Evolutionary conservation across 2,888 invertebrate genomes (phyloP).

Genomic region (Eristalis tenax): DNA sequence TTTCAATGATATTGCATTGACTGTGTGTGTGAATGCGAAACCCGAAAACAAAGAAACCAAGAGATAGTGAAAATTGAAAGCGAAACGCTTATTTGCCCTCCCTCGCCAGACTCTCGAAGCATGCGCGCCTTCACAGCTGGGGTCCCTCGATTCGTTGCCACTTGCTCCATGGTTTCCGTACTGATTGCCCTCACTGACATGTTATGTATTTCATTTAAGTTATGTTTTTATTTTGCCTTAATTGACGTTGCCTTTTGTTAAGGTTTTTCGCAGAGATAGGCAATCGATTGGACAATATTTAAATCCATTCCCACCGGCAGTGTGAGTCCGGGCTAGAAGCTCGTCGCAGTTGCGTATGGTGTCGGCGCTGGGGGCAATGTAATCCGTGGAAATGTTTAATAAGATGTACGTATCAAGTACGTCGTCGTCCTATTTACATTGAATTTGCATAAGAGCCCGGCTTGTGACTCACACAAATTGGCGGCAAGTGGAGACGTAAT

Average conservation of each 20-base stretch:
- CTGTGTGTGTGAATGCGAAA: neutral
- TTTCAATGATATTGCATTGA: constrained; percentile 12
- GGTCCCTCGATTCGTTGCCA: neutral
- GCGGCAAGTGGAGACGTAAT: neutral
- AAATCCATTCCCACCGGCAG: neutral
- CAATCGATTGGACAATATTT: constrained; percentile 40
- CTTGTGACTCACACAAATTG: neutral
- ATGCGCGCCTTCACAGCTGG: too few relatives aligned
- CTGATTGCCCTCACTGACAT: constrained; percentile 25
- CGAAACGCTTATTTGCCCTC: neutral
- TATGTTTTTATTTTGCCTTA: neutral
- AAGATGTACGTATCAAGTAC: neutral
- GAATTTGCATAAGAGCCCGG: constrained; percentile 15
- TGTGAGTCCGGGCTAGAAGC: too few relatives aligned
- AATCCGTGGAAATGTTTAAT: neutral
- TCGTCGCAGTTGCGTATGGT: neutral
- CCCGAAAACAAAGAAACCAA: constrained; percentile 10
- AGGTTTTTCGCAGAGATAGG: constrained; percentile 19
- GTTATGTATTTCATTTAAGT: neutral
- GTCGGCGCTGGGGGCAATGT: neutral
- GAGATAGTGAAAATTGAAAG: constrained; percentile 5
- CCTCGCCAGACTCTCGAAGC: neutral
- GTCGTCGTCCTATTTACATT: constrained; percentile 31
- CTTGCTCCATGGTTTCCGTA: neutral
- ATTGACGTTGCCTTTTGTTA: neutral